Percentiles rank a stretch among this genome's conserved stretches.
These are phyloP conservation scores for Eugnorisma glareosa DNA, from an alignment of 2,888 invertebrate species.

Conservation along the genomic window DNA sequence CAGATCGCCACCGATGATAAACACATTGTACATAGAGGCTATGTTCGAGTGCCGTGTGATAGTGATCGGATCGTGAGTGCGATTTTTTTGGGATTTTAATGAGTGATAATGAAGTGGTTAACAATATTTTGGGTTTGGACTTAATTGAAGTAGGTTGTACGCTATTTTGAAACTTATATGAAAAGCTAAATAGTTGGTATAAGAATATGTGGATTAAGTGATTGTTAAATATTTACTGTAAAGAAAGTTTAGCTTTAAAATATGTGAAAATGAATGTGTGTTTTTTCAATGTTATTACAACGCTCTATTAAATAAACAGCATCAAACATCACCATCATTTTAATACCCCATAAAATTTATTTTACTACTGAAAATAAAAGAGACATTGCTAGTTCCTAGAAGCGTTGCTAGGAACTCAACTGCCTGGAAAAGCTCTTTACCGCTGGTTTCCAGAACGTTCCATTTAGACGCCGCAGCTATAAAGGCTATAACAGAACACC, in stretches of 20 bases:
- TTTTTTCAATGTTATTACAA: slow-evolving; percentile 2
- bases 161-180: slow-evolving; percentile 12
- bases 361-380: background rate
- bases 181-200: background rate
- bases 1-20: slow-evolving; percentile 59
- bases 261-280: background rate
- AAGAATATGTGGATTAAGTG: background rate
- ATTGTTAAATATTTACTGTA: slow-evolving; percentile 19
- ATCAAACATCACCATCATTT: background rate
- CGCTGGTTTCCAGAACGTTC: slow-evolving; percentile 35
- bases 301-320: background rate
- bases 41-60: background rate
- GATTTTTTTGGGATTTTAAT: slow-evolving; percentile 50
- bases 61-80: slow-evolving; percentile 1
- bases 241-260: slow-evolving; percentile 5
- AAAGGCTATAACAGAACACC: slow-evolving; percentile 54
- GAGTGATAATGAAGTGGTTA: slow-evolving; percentile 52
- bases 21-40: background rate
- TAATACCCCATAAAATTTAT: background rate
- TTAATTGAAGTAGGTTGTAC: slow-evolving; percentile 1
- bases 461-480: slow-evolving; percentile 32
- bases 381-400: slow-evolving; percentile 11
- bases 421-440: slow-evolving; percentile 36
- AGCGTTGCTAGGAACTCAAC: slow-evolving; percentile 25
- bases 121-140: slow-evolving; percentile 40